A percentile compares a stretch with the other conserved stretches of the same genome.
phyloP scores from a whole-genome alignment of 2,113 vertebrate species.

The Rynchops niger region DNA sequence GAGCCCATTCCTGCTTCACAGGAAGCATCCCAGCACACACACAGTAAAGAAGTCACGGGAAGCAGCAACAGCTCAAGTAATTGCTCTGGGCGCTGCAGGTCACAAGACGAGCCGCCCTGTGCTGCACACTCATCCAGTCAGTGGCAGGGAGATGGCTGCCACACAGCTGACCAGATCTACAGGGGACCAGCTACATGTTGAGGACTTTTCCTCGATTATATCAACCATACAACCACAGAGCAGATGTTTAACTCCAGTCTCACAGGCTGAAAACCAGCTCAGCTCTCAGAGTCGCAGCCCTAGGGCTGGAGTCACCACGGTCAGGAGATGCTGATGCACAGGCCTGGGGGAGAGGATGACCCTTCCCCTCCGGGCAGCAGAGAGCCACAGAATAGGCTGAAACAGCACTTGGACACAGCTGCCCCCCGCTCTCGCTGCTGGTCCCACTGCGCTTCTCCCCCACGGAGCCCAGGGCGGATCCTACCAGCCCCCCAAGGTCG shows the following conservation, averaged over 20 bases:
- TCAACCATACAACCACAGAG: neutral
- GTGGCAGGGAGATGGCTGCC: neutral
- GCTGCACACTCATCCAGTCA: neutral
- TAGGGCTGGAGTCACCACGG: neutral
- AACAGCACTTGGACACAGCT: neutral
- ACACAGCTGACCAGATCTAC: neutral
- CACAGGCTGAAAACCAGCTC: neutral
- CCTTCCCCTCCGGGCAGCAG: neutral
- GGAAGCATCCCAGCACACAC: neutral
- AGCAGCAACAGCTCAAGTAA: neutral
- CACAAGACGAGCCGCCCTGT: conserved; percentile 1
- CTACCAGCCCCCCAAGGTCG: neutral
- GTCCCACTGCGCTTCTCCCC: no score
- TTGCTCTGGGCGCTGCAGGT: neutral
- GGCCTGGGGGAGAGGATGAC: neutral
- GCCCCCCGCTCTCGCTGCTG: neutral
- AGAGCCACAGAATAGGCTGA: neutral
- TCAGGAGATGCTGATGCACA: neutral
- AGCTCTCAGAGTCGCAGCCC: neutral
- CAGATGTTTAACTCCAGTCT: neutral
- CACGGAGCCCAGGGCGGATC: neutral
- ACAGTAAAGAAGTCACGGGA: neutral
- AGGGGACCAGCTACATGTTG: fast-evolving
- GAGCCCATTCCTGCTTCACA: neutral
- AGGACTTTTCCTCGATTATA: neutral